These are phyloP conservation scores for Timandra comae DNA, from an alignment of 2,888 invertebrate species.

Conservation along the genomic window DNA sequence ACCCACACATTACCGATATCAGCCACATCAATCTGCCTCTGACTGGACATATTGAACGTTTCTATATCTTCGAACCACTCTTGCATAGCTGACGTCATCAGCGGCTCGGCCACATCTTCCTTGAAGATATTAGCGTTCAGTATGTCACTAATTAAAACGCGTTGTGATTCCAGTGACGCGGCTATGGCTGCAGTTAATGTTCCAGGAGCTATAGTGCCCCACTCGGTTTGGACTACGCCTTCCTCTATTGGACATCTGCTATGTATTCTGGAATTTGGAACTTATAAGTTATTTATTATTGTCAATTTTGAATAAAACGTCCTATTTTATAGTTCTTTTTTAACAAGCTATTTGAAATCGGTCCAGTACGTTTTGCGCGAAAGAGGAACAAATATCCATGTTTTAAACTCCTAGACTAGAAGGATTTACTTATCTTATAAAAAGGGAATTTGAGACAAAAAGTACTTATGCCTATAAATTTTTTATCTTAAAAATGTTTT, in stretches of 20 bases:
- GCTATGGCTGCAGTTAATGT: conserved; percentile 78
- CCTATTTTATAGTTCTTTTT: too few species aligned
- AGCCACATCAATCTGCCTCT: conserved; percentile 29
- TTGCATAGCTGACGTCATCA: conserved; percentile 49
- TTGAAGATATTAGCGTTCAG: conserved; percentile 56
- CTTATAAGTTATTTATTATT: too few species aligned
- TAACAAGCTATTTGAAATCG: too few species aligned
- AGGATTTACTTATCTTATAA: too few species aligned
- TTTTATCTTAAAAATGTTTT: too few species aligned
- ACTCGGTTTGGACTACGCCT: conserved; percentile 79
- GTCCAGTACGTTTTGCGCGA: too few species aligned
- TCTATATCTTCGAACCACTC: conserved; percentile 59
- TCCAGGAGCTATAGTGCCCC: conserved; percentile 78
- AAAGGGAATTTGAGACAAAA: too few species aligned
- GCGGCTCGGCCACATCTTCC: conserved; percentile 52
- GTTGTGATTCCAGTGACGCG: conserved; percentile 77
- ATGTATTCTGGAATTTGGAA: conserved; percentile 41
- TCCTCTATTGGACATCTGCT: conserved; percentile 80
- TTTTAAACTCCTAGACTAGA: too few species aligned
- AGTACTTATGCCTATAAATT: too few species aligned
- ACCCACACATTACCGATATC: conserved; percentile 78
- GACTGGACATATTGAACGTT: conserved; percentile 30
- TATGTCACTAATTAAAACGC: conserved; percentile 68
- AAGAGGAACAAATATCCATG: too few species aligned
- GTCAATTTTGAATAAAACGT: too few species aligned